Evolutionary conservation across 37 sponge, comb jelly and placozoan species (phyloP), one percentile per base, ranked within the genome.

Genomic region (Ianthella basta): DNA sequence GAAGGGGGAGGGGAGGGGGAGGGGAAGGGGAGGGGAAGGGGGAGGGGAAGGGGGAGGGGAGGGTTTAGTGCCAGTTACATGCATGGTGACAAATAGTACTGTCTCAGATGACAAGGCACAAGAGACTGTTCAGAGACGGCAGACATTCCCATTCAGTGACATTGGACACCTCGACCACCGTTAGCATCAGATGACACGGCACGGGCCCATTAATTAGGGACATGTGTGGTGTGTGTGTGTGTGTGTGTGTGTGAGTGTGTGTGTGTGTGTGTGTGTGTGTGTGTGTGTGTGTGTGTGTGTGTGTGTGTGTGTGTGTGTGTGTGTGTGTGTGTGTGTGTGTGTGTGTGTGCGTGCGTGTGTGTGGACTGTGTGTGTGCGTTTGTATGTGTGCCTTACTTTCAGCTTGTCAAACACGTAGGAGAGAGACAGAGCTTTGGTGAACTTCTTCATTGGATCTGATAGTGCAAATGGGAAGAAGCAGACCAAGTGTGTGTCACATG

Each of bases 221-320:
- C 59, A 25, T 59, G n/a, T 25, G 35, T 2, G 4, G 20, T 21
- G 50, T 44, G 83, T 36, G 69, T 32, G 54, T 83, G 69, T 38
- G 83, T 66, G 69, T 38, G 83, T 38, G 20, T 67, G 20, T 30
- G 21, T n/a, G 54, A n/a, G 69, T 53, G 72, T 55, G 66, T 82
- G 8, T 0, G 60, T 35, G 21, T 14, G 80, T 5, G 59, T 54
- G 66, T 54, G 82, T 18, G 82, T 3, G 38, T 59, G 18, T 33
- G 59, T 82, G 63, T 54, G 59, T 38, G 82, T 34, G 66, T 61
- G 82, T 54, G 66, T 54, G 41, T 33, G 39, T 61, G 66, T 2
- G 82, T 82, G 63, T 59, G 63, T 60, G 63, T 5, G 36, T 35
- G 37, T 32, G 66, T 35, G 50, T 38, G 36, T 38, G 44, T 4